These are phyloP conservation scores for Drosophila subsilvestris DNA, from an alignment of 2,888 invertebrate species.

Conservation along the genomic window DNA sequence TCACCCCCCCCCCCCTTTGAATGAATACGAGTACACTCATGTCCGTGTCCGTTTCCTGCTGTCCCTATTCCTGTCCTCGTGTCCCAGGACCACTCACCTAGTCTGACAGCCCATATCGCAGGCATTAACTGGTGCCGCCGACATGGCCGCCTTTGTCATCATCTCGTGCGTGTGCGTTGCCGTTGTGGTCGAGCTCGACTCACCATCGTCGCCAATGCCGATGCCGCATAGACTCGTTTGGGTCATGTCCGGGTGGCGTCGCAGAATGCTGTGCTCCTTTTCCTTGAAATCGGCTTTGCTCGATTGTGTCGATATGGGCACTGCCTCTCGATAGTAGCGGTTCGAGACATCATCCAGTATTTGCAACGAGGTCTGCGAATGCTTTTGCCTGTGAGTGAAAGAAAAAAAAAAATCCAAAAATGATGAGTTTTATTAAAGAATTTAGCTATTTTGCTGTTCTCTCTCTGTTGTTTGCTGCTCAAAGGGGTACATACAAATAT, in stretches of 20 bases:
- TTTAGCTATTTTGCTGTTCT: no score
- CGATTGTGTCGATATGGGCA: slow-evolving; percentile 79
- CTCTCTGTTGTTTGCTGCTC: no score
- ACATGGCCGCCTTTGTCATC: slow-evolving; percentile 65
- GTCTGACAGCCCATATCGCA: slow-evolving; percentile 93
- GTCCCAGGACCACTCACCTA: slow-evolving; percentile 87
- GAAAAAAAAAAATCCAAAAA: not conserved
- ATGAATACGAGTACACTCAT: no score
- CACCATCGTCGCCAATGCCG: slow-evolving; percentile 66
- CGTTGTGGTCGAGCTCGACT: slow-evolving; percentile 70
- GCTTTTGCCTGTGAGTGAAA: slow-evolving; percentile 77
- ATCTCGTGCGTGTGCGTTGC: slow-evolving; percentile 61
- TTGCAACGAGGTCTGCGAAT: slow-evolving; percentile 83
- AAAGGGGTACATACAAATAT: no score
- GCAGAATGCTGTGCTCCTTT: slow-evolving; percentile 82
- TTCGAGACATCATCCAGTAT: slow-evolving; percentile 84
- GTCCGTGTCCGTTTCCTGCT: no score
- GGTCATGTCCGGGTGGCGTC: slow-evolving; percentile 82
- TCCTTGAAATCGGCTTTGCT: slow-evolving; percentile 82
- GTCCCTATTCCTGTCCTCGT: not conserved
- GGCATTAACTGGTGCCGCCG: slow-evolving; percentile 85
- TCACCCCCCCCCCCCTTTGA: not conserved
- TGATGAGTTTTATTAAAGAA: not conserved
- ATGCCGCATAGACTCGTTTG: slow-evolving; percentile 81
- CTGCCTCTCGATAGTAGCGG: slow-evolving; percentile 83